Percentiles rank a stretch among this genome's conserved stretches.
Conservation (phyloP, 2,113 vertebrate species). For the Pelodiscus sinensis region DNA sequence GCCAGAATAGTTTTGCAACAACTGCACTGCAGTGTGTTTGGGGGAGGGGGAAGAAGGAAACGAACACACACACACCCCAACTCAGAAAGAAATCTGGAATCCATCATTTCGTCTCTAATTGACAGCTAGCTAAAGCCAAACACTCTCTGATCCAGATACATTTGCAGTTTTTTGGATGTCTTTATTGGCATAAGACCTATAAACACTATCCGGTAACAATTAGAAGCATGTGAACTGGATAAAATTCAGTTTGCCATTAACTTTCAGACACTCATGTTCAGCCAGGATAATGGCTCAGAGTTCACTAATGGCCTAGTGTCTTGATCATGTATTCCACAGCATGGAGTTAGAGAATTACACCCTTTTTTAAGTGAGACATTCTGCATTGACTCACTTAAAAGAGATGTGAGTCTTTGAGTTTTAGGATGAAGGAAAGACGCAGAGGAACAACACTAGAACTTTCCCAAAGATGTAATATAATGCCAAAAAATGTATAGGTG, state of each 20-base stretch:
- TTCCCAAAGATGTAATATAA: constrained; percentile 15
- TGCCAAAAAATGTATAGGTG: background rate
- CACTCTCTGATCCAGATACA: constrained; percentile 65
- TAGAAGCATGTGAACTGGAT: constrained; percentile 73
- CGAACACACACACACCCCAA: background rate
- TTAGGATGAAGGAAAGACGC: background rate
- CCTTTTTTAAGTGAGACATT: background rate
- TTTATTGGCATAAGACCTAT: constrained; percentile 75
- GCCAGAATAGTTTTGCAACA: constrained; percentile 3
- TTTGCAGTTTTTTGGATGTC: constrained; percentile 72
- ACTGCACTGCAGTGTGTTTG: background rate
- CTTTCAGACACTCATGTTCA: constrained; percentile 49
- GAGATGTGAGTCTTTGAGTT: background rate
- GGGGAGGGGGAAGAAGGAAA: background rate
- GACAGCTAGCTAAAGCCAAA: constrained; percentile 69
- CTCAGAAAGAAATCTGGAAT: constrained; percentile 52
- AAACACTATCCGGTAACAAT: constrained; percentile 71
- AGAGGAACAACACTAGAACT: background rate
- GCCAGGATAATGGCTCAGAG: constrained; percentile 50
- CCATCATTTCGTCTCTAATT: constrained; percentile 68
- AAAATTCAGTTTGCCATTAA: constrained; percentile 64
- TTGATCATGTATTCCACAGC: constrained; percentile 36
- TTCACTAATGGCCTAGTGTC: constrained; percentile 27
- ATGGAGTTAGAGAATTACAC: constrained; percentile 6
- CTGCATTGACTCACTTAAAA: background rate